Conservation (phyloP, 2,888 invertebrate genomes). For the Halictus ligatus region DNA sequence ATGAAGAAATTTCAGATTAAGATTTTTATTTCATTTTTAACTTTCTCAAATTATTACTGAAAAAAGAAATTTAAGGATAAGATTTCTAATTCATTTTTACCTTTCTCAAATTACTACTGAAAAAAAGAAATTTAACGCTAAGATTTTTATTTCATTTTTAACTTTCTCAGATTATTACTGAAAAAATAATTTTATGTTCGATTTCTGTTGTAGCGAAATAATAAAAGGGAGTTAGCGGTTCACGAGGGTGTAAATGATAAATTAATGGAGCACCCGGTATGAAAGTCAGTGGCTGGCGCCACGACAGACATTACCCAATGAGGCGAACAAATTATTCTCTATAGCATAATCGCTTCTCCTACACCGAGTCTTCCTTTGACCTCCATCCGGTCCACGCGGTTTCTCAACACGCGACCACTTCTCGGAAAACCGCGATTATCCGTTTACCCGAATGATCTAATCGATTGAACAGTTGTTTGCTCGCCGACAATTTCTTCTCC, state of each 20-base stretch:
- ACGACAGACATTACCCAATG: slow-evolving; percentile 76
- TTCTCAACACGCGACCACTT: slow-evolving; percentile 64
- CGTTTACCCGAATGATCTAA: slow-evolving; percentile 38
- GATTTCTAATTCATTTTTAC: too few species aligned
- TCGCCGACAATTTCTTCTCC: neutral
- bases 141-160: too few species aligned
- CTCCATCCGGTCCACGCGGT: slow-evolving; percentile 59
- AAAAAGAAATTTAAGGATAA: too few species aligned
- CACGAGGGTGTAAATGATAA: neutral
- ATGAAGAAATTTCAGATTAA: too few species aligned
- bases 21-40: too few species aligned
- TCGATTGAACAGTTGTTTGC: slow-evolving; percentile 23
- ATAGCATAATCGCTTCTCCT: slow-evolving; percentile 73
- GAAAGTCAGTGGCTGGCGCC: slow-evolving; percentile 76
- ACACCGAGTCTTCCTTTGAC: slow-evolving; percentile 61
- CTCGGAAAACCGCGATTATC: slow-evolving; percentile 59
- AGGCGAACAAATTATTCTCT: slow-evolving; percentile 74
- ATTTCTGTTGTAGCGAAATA: neutral
- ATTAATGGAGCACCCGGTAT: slow-evolving; percentile 20
- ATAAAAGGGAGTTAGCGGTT: too few species aligned
- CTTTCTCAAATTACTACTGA: too few species aligned
- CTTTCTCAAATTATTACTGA: too few species aligned
- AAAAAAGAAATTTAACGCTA: too few species aligned
- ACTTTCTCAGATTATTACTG: too few species aligned
- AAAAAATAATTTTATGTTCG: too few species aligned